Evolutionary conservation across 2,797 vertebrate genomes (phyloP), one percentile per base, ranked within the genome.

Genomic region (Ctenopoma kingsleyae): DNA sequence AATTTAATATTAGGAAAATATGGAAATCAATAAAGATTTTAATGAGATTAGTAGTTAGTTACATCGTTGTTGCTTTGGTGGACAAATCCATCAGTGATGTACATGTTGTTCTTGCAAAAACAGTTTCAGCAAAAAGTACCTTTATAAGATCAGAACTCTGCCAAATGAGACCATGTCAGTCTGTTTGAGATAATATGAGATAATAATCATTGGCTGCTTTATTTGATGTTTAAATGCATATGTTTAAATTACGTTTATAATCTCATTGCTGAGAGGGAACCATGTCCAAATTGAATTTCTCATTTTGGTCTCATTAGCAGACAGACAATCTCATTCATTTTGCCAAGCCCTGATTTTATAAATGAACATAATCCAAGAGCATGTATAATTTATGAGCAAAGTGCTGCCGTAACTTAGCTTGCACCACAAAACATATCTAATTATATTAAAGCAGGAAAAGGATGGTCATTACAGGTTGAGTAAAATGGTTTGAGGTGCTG

Each of bases 361-460:
- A 67, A 71, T 46, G 12, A 58, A 27, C 36, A 38, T 44, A 65
- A 40, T 32, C 17, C 6, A 36, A 68, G 22, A 12, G 20, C 8
- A 36, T 73, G 56, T 41, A 74, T 71, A 53, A 71, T 80, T 63
- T 38, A 78, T 71, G 35, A 71, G 5, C 36, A 58, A 49, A 25
- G 22, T 10, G 49, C 61, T 51, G 38, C 47, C 19, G 16, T 35
- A 43, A 71, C 3, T 44, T 43, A 25, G 41, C 50, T 23, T 12
- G 30, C 13, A 25, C 41, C 43, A 48, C 30, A 35, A 54, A 70
- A 59, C 44, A 38, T 41, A 52, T 71, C n/a, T 49, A 55, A 64
- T 52, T 76, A 32, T 17, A 25, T 36, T 25, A 59, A 50, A 41
- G 27, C 20, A 60, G 23, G 3, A 1, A 19, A 30, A 13, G 5